Percentiles rank a stretch among this genome's conserved stretches.
Evolutionary conservation across 2,113 vertebrate species (phyloP).

Genomic region (Tragulus kanchil): DNA sequence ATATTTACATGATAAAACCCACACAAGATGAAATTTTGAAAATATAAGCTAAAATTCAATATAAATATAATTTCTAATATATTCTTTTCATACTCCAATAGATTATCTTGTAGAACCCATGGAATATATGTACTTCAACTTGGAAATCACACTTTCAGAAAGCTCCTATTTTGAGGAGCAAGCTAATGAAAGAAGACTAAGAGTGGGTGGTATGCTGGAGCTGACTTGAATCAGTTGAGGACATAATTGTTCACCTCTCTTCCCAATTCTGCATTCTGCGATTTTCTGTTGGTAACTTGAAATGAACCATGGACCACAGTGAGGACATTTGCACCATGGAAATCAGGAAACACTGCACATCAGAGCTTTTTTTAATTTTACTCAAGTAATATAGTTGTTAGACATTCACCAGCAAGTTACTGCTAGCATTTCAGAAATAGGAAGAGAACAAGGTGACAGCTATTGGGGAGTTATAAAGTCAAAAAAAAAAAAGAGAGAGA

Average conservation of each 20-base stretch:
- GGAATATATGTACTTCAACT: neutral
- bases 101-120: neutral
- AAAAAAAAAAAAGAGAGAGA: neutral
- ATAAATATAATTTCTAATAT: neutral
- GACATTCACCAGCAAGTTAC: neutral
- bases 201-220: neutral
- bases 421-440: slow-evolving; percentile 28
- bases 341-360: neutral
- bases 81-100: neutral
- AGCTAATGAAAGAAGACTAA: slow-evolving; percentile 27
- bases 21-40: neutral
- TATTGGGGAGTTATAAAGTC: neutral
- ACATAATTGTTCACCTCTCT: neutral
- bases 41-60: neutral
- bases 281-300: neutral
- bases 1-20: neutral
- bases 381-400: neutral
- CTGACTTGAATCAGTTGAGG: neutral
- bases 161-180: neutral
- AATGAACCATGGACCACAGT: neutral
- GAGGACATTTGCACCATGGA: neutral
- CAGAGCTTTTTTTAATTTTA: neutral
- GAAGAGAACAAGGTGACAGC: neutral
- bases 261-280: neutral
- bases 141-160: neutral